Evolutionary conservation across 2,888 invertebrate species (phyloP).

Genomic region (Sicus ferrugineus): DNA sequence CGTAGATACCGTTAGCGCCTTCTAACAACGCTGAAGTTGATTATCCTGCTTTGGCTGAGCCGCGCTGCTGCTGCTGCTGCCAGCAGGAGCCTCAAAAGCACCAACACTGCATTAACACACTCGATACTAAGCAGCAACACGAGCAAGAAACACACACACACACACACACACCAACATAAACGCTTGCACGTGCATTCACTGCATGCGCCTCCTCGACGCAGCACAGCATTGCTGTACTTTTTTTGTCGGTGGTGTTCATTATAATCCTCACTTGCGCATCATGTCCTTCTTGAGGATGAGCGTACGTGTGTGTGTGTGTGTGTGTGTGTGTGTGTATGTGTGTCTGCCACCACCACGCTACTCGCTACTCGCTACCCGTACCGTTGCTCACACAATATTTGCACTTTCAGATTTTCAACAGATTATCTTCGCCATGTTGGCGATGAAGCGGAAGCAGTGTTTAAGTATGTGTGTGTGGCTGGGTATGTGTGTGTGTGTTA

Average conservation of each 20-base stretch:
- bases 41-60: conserved; percentile 1
- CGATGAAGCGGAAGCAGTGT: conserved; percentile 27
- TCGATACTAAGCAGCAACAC: background rate
- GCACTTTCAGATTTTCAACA: conserved; percentile 29
- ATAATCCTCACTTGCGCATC: background rate
- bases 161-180: background rate
- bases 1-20: background rate
- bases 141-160: background rate
- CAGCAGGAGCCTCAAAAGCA: background rate
- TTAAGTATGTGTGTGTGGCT: background rate
- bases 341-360: too few species aligned
- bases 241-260: conserved; percentile 5
- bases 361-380: background rate
- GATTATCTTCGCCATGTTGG: conserved; percentile 30
- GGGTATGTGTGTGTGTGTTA: conserved; percentile 5
- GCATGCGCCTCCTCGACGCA: background rate
- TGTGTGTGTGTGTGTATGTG: background rate
- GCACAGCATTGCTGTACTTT: background rate
- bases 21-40: conserved; percentile 10
- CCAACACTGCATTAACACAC: background rate
- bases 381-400: conserved; percentile 23
- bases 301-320: background rate
- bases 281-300: background rate
- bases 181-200: background rate
- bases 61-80: background rate